These are phyloP conservation scores for Trinorchestia longiramus DNA, from an alignment of 1,140 invertebrate genomes.

Conservation along the genomic window DNA sequence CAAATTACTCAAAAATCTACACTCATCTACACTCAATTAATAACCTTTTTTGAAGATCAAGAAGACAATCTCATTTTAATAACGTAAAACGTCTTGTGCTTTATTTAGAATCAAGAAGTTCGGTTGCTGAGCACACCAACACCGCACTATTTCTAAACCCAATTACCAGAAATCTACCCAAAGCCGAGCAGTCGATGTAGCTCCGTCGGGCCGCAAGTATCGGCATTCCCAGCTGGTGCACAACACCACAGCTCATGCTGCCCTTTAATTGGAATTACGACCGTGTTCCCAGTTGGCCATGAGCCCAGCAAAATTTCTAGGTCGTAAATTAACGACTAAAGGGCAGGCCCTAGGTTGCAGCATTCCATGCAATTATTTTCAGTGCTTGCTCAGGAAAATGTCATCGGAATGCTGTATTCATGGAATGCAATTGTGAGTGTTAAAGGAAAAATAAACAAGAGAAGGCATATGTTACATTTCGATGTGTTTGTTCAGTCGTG, in stretches of 20 bases:
- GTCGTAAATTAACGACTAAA: neutral
- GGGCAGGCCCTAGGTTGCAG: neutral
- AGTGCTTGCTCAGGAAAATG: neutral
- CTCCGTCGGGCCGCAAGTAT: neutral
- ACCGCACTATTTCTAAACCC: neutral
- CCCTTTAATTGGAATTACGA: constrained; percentile 8
- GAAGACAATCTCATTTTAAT: too few relatives aligned
- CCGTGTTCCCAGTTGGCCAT: neutral
- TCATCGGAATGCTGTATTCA: constrained; percentile 7
- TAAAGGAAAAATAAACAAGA: neutral
- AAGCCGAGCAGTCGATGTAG: neutral
- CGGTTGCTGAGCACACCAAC: neutral
- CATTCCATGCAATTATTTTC: neutral
- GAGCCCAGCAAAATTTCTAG: neutral
- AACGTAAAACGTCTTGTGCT: too few relatives aligned
- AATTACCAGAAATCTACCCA: neutral
- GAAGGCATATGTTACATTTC: neutral
- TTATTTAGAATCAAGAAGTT: neutral
- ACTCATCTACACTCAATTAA: too few relatives aligned
- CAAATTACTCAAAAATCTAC: too few relatives aligned
- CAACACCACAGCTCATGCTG: neutral
- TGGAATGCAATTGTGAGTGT: neutral
- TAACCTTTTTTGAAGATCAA: too few relatives aligned
- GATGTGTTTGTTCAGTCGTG: neutral
- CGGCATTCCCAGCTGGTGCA: neutral